Conservation (phyloP, 2,888 invertebrate species). For the Netelia virgata region DNA sequence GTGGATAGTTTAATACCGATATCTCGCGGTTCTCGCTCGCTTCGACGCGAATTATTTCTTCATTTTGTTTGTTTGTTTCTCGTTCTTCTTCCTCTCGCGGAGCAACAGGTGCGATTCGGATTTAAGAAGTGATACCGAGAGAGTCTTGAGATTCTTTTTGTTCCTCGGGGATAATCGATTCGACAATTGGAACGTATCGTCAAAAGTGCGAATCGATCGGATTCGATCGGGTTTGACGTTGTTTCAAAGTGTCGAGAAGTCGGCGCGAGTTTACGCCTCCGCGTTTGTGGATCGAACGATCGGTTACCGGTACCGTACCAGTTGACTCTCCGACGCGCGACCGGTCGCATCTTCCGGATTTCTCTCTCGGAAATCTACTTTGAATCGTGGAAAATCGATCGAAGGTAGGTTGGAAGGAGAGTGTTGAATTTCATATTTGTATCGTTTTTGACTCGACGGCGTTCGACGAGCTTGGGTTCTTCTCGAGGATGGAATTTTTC, state of each 20-base stretch:
- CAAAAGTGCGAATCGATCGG: conserved; percentile 16
- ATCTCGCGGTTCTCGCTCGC: conserved; percentile 38
- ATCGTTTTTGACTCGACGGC: no score
- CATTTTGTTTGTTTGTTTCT: background rate
- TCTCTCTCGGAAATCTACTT: background rate
- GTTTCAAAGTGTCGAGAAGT: no score
- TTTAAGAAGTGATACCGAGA: background rate
- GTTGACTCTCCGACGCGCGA: conserved; percentile 67
- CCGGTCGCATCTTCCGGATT: conserved; percentile 16
- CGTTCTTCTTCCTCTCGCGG: background rate
- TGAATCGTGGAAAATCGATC: background rate
- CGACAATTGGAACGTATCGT: background rate
- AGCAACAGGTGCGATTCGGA: conserved; percentile 32
- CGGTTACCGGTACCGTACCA: conserved; percentile 76
- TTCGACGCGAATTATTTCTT: background rate
- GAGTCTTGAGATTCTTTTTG: background rate
- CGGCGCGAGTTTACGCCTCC: background rate
- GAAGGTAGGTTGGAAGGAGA: conserved; percentile 20
- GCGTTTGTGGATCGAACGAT: conserved; percentile 56
- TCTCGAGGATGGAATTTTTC: background rate
- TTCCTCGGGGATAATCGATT: background rate
- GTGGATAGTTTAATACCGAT: conserved; percentile 65
- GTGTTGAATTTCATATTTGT: no score
- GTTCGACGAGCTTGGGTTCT: no score
- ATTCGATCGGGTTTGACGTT: conserved; percentile 5